Conservation (phyloP, 2,888 invertebrate species). For the Sicus ferrugineus region DNA sequence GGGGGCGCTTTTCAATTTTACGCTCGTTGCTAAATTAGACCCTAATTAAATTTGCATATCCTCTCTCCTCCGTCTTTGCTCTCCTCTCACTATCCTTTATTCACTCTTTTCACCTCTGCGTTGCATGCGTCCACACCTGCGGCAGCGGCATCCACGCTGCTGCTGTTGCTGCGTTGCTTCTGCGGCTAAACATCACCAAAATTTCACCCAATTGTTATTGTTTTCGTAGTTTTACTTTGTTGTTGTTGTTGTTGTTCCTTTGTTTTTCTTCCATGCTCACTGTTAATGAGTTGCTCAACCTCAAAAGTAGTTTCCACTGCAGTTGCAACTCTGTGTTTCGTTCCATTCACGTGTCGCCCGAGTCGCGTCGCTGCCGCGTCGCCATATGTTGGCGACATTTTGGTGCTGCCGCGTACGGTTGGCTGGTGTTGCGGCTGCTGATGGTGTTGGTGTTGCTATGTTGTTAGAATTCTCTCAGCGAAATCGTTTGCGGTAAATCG, state of each 20-base stretch:
- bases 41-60: slow-evolving; percentile 50
- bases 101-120: not conserved
- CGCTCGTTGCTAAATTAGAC: slow-evolving; percentile 48
- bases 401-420: not conserved
- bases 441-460: not conserved
- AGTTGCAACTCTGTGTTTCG: slow-evolving; percentile 19
- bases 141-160: not conserved
- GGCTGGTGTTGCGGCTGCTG: not conserved
- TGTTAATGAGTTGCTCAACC: slow-evolving; percentile 37
- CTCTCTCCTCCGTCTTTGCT: slow-evolving; percentile 3
- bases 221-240: not conserved
- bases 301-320: slow-evolving; percentile 37
- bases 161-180: not conserved
- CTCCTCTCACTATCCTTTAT: not conserved
- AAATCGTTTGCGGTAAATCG: not conserved
- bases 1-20: slow-evolving; percentile 44
- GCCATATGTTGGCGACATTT: slow-evolving; percentile 14
- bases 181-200: not conserved
- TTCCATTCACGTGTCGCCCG: not conserved
- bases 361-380: not conserved
- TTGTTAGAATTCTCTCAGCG: not conserved
- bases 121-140: no score
- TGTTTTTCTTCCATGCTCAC: not conserved
- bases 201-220: not conserved
- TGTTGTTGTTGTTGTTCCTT: not conserved